Evolutionary conservation across 2,797 vertebrate genomes (phyloP), one percentile per base, ranked within the genome.

Genomic region (Emydoidea blandingii): DNA sequence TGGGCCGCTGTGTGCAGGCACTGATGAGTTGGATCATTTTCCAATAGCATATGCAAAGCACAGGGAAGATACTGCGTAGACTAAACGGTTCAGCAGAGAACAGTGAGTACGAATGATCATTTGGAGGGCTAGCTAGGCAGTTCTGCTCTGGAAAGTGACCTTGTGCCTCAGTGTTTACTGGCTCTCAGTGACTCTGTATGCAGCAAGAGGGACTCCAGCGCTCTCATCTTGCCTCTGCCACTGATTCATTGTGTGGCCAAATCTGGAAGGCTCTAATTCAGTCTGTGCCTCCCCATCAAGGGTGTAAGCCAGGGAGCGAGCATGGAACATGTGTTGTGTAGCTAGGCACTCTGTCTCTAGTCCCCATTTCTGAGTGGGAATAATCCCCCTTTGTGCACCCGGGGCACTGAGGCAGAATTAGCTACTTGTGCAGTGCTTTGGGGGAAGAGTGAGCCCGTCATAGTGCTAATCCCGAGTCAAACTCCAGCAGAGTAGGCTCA

Each of bases 141-240:
- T 62, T 6, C 0, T 0, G 59, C 84, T 52, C 68, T 47, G 41
- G 27, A 76, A 76, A 76, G 74, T 76, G 25, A 76, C 44, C 25
- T 74, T 74, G 41, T 31, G 44, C 6, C 19, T 29, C 44, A 14
- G 44, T 41, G 72, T 47, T 76, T 47, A 27, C 27, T 76, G 44
- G 44, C 41, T 44, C 25, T 29, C 25, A 44, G 16, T 14, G 25
- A 47, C 41, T 74, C 34, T 8, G 25, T 47, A 16, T 89, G 78
- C 76, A 50, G 56, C 1, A 18, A 19, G 44, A 25, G 29, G 52
- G n/a, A 49, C 65, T 15, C 65, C 49, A 68, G 65, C 0, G 3
- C 6, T 57, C 86, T 25, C 29, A 31, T 0, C 1, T 23, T 12
- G 68, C 25, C 52, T 54, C 31, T 41, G n/a, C n/a, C 0, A 0